Evolutionary conservation across 2,888 invertebrate genomes (phyloP).

Genomic region (Myopa tessellatipennis): DNA sequence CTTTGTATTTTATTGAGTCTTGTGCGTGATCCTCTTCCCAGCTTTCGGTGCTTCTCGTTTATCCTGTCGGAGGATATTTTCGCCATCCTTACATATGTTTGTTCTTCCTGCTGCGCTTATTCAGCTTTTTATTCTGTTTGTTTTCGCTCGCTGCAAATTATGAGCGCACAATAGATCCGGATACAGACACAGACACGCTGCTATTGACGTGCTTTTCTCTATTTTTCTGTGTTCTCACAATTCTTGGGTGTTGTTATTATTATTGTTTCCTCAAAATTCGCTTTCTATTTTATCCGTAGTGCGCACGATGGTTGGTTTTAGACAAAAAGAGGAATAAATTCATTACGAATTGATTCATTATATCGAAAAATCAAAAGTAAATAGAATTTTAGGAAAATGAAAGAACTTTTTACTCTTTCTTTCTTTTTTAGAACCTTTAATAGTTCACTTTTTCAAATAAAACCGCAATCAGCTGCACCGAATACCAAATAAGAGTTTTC

Average conservation of each 20-base stretch:
- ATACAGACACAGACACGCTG: background rate
- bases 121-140: background rate
- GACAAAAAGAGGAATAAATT: too few relatives aligned
- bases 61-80: background rate
- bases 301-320: too few relatives aligned
- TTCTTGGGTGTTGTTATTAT: background rate
- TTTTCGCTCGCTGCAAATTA: conserved; percentile 3
- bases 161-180: background rate
- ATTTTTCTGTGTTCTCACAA: background rate
- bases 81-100: background rate
- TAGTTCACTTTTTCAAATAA: too few relatives aligned
- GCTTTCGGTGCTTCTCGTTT: background rate
- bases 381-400: too few relatives aligned
- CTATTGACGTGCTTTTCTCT: background rate
- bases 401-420: too few relatives aligned
- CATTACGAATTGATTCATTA: too few relatives aligned
- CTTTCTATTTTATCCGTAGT: too few relatives aligned
- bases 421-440: too few relatives aligned
- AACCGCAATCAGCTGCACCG: too few relatives aligned
- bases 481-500: too few relatives aligned
- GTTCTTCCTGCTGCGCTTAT: conserved; percentile 6
- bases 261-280: too few relatives aligned
- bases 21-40: conserved; percentile 15
- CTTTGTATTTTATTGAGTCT: conserved; percentile 19
- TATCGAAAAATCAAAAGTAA: too few relatives aligned